Conservation (phyloP, 2,888 invertebrate species). For the Phengaris arion region DNA sequence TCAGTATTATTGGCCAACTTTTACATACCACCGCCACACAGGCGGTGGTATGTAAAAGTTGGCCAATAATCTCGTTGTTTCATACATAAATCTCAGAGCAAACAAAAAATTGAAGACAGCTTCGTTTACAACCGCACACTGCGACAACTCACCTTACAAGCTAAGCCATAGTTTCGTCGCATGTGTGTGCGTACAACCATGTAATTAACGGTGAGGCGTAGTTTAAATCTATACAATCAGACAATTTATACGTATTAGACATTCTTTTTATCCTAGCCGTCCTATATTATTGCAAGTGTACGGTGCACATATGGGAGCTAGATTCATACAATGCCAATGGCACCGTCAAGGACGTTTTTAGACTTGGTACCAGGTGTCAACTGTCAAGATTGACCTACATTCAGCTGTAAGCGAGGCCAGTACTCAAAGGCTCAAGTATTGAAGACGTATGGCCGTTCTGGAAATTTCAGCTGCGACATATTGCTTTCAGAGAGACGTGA, state of each 20-base stretch:
- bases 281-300: not conserved
- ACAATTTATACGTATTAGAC: no score
- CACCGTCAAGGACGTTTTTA: not conserved
- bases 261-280: not conserved
- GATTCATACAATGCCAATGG: not conserved
- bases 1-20: no score
- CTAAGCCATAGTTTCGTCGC: no score
- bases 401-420: not conserved
- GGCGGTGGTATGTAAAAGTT: not conserved
- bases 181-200: no score
- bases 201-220: no score
- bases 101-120: no score
- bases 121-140: no score
- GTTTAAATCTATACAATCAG: no score
- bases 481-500: not conserved
- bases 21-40: not conserved
- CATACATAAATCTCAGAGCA: no score
- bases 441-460: not conserved
- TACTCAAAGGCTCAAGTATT: conserved; percentile 2
- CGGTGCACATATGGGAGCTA: not conserved
- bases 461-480: not conserved
- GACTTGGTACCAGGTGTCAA: not conserved
- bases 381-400: conserved; percentile 7
- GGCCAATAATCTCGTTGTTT: no score
- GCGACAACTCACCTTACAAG: no score